These are phyloP conservation scores for Elephas maximus DNA, from an alignment of 2,113 vertebrate species.

Conservation along the genomic window DNA sequence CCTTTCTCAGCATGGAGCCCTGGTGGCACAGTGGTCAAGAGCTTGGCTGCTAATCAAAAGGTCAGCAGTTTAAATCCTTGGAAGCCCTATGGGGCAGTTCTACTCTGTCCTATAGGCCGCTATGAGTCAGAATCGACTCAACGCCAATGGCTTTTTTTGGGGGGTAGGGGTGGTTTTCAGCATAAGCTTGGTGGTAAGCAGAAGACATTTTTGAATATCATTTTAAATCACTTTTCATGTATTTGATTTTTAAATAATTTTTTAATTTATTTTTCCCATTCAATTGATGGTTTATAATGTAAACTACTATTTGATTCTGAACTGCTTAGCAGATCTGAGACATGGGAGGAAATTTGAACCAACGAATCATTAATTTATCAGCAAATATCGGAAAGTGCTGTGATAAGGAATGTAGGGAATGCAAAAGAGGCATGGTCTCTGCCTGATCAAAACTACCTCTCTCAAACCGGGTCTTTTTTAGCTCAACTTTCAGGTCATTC, in stretches of 20 bases:
- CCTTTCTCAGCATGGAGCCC: not conserved
- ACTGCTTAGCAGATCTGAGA: not conserved
- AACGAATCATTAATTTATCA: not conserved
- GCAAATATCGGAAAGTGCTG: not conserved
- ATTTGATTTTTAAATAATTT: slow-evolving; percentile 27
- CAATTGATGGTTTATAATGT: not conserved
- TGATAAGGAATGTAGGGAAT: not conserved
- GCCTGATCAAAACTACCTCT: not conserved
- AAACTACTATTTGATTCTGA: slow-evolving; percentile 35
- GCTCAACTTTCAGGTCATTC: not conserved
- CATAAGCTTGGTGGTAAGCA: not conserved
- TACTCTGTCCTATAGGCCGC: too few species aligned
- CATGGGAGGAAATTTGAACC: not conserved
- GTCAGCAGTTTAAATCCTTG: too few species aligned
- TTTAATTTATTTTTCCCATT: not conserved
- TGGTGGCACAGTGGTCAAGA: too few species aligned
- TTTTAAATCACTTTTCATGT: slow-evolving; percentile 7
- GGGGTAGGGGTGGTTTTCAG: not conserved
- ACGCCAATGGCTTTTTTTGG: too few species aligned
- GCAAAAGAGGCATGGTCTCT: not conserved
- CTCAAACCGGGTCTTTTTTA: not conserved
- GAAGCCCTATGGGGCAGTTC: too few species aligned
- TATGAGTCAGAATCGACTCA: too few species aligned
- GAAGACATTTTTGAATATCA: not conserved
- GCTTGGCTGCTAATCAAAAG: too few species aligned